Base-by-base conservation (phyloP, 2,113 vertebrate species). In the Boleophthalmus pectinirostris region DNA sequence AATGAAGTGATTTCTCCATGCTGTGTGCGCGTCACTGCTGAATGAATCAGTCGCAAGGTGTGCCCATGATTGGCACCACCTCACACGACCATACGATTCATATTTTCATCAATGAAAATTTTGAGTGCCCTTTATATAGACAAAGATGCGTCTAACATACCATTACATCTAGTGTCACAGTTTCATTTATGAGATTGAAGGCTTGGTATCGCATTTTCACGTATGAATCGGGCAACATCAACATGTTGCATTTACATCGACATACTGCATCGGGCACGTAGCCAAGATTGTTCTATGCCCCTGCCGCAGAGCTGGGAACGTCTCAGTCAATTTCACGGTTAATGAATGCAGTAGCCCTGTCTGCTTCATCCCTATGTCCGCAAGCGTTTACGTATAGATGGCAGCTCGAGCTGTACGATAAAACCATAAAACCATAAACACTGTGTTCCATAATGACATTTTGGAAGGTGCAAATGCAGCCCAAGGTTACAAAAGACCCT, bases 221-320 rank as follows among this genome's bases (percentile, higher is more conserved):
- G 43, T 24, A 66, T 86, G 79, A 79, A 51, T 69, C 73, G 63
- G 72, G 72, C 5, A 68, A 66, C 47, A 75, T 56, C 88, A 89
- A 92, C 90, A 66, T 85, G 89, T 90, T 90, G 90, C 89, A 72
- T 60, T 64, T 82, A 76, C 79, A 80, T 77, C 64, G 64, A 63
- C 66, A 71, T 65, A 43, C 73, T 81, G 83, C 80, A 47, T 68
- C 82, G 57, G 82, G 81, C 83, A 38, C 13, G 15, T 57, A 45
- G 81, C 87, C 89, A 87, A 65, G 46, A 54, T 58, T 58, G 13
- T n/a, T 20, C 60, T 66, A 57, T 57, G 57, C 63, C 56, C 82
- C 82, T 90, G 89, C 88, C 87, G 90, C 90, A 92, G 87, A 87
- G 89, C 87, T 85, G 78, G 79, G 78, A 78, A 68, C 72, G 75